Conservation (phyloP, 2,113 vertebrate genomes). For the Psittacus erithacus region DNA sequence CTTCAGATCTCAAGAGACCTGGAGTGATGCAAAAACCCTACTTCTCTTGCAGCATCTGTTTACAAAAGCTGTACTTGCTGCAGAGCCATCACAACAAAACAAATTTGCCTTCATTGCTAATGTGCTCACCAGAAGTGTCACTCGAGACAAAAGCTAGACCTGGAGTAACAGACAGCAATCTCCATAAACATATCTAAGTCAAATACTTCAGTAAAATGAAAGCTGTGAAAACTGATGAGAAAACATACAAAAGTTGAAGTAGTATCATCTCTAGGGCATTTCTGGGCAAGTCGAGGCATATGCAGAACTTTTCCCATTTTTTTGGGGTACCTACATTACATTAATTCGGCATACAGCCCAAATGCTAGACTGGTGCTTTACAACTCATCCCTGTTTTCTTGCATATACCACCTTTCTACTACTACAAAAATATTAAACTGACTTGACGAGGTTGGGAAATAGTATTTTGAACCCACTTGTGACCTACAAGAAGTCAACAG, state of each 20-base stretch:
- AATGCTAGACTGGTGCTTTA: background rate
- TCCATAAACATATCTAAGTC: background rate
- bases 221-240: background rate
- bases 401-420: background rate
- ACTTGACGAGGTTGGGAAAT: background rate
- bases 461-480: background rate
- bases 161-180: background rate
- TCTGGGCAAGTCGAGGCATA: background rate
- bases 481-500: background rate
- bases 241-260: background rate
- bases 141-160: slow-evolving; percentile 36
- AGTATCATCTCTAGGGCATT: background rate
- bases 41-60: slow-evolving; percentile 55
- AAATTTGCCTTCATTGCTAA: slow-evolving; percentile 17
- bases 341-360: background rate
- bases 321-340: background rate
- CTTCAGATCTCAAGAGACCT: slow-evolving; percentile 48
- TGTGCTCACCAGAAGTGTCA: background rate
- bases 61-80: slow-evolving; percentile 41
- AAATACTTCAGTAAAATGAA: background rate
- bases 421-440: background rate
- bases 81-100: slow-evolving; percentile 25
- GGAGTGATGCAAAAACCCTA: slow-evolving; percentile 54
- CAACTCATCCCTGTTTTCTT: background rate
- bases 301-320: background rate